Base-by-base conservation (phyloP, 1,140 invertebrate species). In the Lasaia peninsularis region DNA sequence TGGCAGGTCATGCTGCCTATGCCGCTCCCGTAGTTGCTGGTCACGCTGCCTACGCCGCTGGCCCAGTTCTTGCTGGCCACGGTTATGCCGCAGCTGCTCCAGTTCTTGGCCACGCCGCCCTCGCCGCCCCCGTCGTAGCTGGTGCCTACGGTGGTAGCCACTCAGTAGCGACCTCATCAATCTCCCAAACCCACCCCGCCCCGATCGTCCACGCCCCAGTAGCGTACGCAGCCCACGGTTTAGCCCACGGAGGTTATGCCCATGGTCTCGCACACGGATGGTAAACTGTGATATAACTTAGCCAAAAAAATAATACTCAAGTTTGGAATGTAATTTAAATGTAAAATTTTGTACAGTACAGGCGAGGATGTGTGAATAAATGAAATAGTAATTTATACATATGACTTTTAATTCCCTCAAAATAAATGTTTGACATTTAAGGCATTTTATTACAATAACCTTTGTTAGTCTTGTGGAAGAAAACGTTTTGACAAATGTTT, bases 341-440 rank as follows among this genome's bases (percentile, higher is more conserved):
- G 73, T 76, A 81, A 78, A 74, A 75, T 69, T 56, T 62, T 71
- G 78, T 71, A 81, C 73, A 79, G 75, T 69, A 74, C 64, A 80
- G 76, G 85, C 80, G 82, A 88, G 85, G 82, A 88, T 85, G 82
- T 82, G 85, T 85, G 78, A 88, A 86, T 86, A 88, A 86, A 88
- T 80, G 81, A 76, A 78, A 80, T 77, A 75, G 74, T 84, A 79
- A 82, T 71, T 73, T 71, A 73, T 62, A 65, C 32, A 48, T 56
- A 14, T 10, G 32, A 32, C 31, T 31, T 52, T 32, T 31, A 32
- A 18, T 44, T 4, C 40, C 40, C 16, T 18, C 10, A 44, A 20
- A 44, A 44, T 44, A 44, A 44, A 44, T 20, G 18, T 2, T 16
- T 44, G 5, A 11, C 40, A 44, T 44, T 44, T 18, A 44, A 44